phyloP scores from a whole-genome alignment of 2,113 vertebrate species.

The Petrocephalus microphthalmus region DNA sequence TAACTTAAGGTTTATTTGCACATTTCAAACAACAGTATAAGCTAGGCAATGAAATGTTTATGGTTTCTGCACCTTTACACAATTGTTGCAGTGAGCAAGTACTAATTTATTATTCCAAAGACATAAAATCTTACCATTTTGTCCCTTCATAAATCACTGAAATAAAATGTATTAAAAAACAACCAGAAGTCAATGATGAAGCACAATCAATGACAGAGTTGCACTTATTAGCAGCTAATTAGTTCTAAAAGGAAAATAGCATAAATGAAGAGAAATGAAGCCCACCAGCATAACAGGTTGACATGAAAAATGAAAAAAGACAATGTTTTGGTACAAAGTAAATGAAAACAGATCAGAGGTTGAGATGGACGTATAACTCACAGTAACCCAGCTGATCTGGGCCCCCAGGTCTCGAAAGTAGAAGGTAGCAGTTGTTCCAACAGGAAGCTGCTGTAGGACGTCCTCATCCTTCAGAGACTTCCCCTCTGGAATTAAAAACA shows the following conservation, averaged over 20 bases:
- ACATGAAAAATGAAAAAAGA: too few relatives aligned
- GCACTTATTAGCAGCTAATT: background rate
- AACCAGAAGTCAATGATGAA: background rate
- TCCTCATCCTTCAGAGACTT: conserved; percentile 88
- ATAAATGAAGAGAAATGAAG: background rate
- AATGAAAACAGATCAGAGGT: background rate
- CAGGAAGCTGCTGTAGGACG: conserved; percentile 82
- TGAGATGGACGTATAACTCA: conserved; percentile 47
- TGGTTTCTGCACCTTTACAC: background rate
- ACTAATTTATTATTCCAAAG: background rate
- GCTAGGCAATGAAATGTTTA: background rate
- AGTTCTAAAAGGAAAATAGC: background rate
- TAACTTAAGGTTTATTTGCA: background rate
- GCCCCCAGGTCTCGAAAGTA: conserved; percentile 92
- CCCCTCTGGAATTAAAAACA: conserved; percentile 66
- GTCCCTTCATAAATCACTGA: background rate
- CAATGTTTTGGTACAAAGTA: background rate
- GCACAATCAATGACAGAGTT: background rate
- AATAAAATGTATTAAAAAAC: background rate
- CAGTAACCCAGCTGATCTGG: conserved; percentile 96
- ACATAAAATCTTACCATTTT: background rate
- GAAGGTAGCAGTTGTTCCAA: conserved; percentile 89
- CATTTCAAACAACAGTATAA: background rate
- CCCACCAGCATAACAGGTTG: background rate
- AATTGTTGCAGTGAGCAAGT: background rate